Conservation (phyloP, 2,113 vertebrate species). For the Sylvilagus bachmani region DNA sequence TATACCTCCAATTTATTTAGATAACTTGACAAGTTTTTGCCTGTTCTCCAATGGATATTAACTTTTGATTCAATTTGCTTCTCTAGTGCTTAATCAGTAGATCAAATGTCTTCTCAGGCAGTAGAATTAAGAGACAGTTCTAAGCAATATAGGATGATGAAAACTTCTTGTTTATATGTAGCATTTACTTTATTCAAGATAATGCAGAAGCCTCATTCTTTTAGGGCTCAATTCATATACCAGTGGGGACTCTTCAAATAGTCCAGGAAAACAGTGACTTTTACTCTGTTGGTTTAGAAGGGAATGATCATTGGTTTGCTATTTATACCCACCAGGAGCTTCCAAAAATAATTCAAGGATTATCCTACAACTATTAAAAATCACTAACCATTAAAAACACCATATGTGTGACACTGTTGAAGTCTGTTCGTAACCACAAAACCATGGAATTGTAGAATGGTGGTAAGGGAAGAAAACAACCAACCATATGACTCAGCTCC, state of each 20-base stretch:
- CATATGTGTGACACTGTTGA: not conserved
- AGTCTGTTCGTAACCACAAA: constrained; percentile 24
- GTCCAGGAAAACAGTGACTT: not conserved
- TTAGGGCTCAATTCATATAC: not conserved
- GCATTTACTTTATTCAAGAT: not conserved
- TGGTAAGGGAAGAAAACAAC: constrained; percentile 6
- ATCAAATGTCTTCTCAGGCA: not conserved
- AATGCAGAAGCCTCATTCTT: not conserved
- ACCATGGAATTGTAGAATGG: not conserved
- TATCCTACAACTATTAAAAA: constrained; percentile 34
- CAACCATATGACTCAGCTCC: not conserved
- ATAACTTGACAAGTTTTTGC: constrained; percentile 8
- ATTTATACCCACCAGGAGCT: constrained; percentile 23
- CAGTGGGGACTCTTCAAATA: not conserved
- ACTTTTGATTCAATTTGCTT: not conserved
- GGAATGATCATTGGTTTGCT: not conserved
- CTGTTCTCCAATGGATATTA: constrained; percentile 1
- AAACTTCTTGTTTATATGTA: not conserved
- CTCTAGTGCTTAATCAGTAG: not conserved
- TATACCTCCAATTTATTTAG: not conserved
- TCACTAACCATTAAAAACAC: constrained; percentile 36
- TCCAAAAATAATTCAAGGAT: constrained; percentile 40
- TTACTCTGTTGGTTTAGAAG: constrained; percentile 34
- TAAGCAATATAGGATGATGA: not conserved
- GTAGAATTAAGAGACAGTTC: not conserved